A percentile compares a stretch with the other conserved stretches of the same genome.
Evolutionary conservation across 2,797 vertebrate genomes (phyloP).

Genomic region (Argyrosomus regius): DNA sequence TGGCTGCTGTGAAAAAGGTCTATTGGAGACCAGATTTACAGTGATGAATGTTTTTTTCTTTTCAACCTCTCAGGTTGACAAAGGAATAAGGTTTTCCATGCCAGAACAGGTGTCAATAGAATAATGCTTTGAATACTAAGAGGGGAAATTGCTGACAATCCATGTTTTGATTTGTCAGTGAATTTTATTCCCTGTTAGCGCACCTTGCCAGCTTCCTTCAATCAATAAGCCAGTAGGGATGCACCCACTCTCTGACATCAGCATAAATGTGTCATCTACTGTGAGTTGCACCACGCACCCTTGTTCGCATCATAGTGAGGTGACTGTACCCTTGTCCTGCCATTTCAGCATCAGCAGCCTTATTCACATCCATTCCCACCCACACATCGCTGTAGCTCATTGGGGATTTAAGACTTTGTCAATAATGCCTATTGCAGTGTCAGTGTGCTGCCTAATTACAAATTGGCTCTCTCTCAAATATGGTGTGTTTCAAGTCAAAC

Average conservation of each 20-base stretch:
- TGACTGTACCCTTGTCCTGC: constrained; percentile 74
- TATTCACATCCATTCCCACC: constrained; percentile 54
- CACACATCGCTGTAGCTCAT: constrained; percentile 52
- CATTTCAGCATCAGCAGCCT: constrained; percentile 67
- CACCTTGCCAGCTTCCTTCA: constrained; percentile 69
- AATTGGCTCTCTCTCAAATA: constrained; percentile 54
- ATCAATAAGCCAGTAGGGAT: constrained; percentile 74
- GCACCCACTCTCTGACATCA: constrained; percentile 63
- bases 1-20: too few relatives aligned
- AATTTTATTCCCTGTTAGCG: constrained; percentile 67
- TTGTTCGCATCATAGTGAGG: constrained; percentile 72
- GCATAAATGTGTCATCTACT: constrained; percentile 76
- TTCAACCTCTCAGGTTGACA: constrained; percentile 19
- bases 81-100: constrained; percentile 26
- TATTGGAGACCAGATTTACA: background rate
- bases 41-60: background rate
- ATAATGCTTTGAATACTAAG: constrained; percentile 68
- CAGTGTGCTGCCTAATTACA: constrained; percentile 62
- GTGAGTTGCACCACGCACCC: constrained; percentile 55
- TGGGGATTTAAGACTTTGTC: constrained; percentile 64
- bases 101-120: constrained; percentile 68
- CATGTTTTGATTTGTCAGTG: constrained; percentile 68
- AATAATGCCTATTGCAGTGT: constrained; percentile 61
- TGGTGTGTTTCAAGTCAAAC: constrained; percentile 49
- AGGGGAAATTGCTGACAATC: constrained; percentile 77